phyloP scores from a whole-genome alignment of 2,888 invertebrate genomes.

The Shargacucullia verbasci region DNA sequence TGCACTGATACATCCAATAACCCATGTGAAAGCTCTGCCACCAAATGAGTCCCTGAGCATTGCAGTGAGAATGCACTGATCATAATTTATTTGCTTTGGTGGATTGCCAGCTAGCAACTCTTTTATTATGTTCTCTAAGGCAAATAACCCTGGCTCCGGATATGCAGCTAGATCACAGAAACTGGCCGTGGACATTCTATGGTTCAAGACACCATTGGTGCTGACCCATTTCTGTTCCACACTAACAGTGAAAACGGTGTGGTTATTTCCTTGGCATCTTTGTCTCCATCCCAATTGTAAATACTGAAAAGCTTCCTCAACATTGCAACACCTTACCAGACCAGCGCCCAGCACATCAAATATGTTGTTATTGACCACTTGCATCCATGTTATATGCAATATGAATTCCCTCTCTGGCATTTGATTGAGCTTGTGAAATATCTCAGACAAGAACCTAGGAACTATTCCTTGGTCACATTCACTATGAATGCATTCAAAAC shows the following conservation, averaged over 20 bases:
- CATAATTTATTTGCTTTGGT: slow-evolving; percentile 88
- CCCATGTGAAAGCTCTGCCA: slow-evolving; percentile 92
- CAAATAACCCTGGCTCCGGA: slow-evolving; percentile 90
- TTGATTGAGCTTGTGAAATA: slow-evolving; percentile 91
- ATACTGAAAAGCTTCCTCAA: slow-evolving; percentile 92
- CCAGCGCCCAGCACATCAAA: slow-evolving; percentile 89
- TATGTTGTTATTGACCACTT: slow-evolving; percentile 91
- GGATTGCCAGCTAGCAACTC: slow-evolving; percentile 87
- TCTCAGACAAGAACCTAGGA: slow-evolving; percentile 92
- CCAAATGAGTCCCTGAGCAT: slow-evolving; percentile 93
- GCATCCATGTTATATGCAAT: slow-evolving; percentile 92
- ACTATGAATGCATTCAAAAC: slow-evolving; percentile 88
- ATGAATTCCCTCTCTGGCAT: slow-evolving; percentile 91
- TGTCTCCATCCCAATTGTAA: slow-evolving; percentile 91
- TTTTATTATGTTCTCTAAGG: slow-evolving; percentile 91
- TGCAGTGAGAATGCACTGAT: slow-evolving; percentile 91
- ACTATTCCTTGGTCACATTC: slow-evolving; percentile 93
- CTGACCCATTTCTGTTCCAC: slow-evolving; percentile 93
- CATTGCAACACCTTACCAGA: slow-evolving; percentile 89
- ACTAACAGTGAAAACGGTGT: slow-evolving; percentile 92
- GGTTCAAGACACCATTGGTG: slow-evolving; percentile 91
- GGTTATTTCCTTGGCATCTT: slow-evolving; percentile 88
- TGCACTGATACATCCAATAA: slow-evolving; percentile 93
- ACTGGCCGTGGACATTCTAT: slow-evolving; percentile 92
- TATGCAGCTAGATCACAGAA: slow-evolving; percentile 91